Percentiles rank a stretch among this genome's conserved stretches.
Evolutionary conservation across 1,140 invertebrate genomes (phyloP).

Genomic region (Solen grandis): DNA sequence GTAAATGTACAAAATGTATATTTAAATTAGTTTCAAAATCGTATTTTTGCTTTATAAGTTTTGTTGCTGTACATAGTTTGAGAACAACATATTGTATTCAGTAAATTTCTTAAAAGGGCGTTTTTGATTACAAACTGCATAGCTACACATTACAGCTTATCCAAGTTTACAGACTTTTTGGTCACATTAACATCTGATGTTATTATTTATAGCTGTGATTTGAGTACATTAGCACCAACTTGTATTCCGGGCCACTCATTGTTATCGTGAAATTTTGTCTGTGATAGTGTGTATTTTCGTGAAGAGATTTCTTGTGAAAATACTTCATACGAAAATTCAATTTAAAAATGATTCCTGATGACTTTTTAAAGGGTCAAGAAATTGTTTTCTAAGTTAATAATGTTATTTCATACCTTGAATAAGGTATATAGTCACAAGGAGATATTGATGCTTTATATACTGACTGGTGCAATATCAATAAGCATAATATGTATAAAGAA

Average conservation of each 20-base stretch:
- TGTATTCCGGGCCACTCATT: slow-evolving; percentile 18
- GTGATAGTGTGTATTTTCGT: neutral
- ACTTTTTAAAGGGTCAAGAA: neutral
- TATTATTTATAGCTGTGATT: neutral
- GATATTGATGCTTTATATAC: slow-evolving; percentile 30
- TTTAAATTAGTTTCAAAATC: too few species aligned
- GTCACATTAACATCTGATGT: neutral
- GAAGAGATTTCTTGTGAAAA: neutral
- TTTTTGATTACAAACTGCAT: too few species aligned
- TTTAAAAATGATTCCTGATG: neutral
- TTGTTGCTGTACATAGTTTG: too few species aligned
- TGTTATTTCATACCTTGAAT: neutral
- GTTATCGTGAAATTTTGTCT: too few species aligned
- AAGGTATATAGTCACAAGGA: neutral
- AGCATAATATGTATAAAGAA: slow-evolving; percentile 23
- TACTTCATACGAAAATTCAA: slow-evolving; percentile 3
- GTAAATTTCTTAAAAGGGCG: too few species aligned
- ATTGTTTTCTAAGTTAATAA: neutral
- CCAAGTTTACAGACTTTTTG: neutral
- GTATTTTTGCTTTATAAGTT: too few species aligned
- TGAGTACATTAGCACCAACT: neutral
- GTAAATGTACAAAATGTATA: too few species aligned
- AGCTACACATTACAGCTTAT: slow-evolving; percentile 5
- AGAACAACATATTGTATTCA: too few species aligned
- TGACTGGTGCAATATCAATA: slow-evolving; percentile 15